Evolutionary conservation across 1,140 invertebrate species (phyloP).

Genomic region (Cataglyphis hispanica): DNA sequence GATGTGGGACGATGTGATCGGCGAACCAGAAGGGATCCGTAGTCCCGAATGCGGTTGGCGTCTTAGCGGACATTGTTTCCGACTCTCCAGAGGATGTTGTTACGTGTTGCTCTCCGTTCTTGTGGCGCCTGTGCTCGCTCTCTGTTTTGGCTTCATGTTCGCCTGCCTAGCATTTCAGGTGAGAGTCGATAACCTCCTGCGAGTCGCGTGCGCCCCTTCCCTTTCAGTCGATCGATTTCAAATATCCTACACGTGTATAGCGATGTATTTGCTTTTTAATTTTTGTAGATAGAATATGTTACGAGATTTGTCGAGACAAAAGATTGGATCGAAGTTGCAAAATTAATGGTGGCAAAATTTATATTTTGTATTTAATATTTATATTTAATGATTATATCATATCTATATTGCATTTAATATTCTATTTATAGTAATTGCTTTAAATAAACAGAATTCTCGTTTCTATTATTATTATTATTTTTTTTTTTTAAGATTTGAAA

Average conservation of each 20-base stretch:
- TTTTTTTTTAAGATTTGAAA: neutral
- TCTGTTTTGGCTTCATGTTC: slow-evolving; percentile 91
- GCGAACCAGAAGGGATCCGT: slow-evolving; percentile 91
- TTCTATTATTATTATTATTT: too few relatives aligned
- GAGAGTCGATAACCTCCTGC: slow-evolving; percentile 75
- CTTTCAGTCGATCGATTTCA: slow-evolving; percentile 34
- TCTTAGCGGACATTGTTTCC: slow-evolving; percentile 90
- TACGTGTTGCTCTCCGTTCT: slow-evolving; percentile 90
- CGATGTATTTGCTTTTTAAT: neutral
- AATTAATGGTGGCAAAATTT: neutral
- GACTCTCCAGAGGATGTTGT: slow-evolving; percentile 89
- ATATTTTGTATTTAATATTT: neutral
- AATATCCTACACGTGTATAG: neutral
- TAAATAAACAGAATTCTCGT: neutral
- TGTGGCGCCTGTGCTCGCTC: slow-evolving; percentile 89
- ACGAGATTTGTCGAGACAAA: neutral
- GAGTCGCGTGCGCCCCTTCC: neutral
- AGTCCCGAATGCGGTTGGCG: slow-evolving; percentile 92
- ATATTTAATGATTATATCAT: neutral
- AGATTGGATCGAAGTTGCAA: neutral
- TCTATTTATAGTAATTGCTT: neutral
- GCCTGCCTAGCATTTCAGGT: slow-evolving; percentile 92
- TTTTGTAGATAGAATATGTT: neutral
- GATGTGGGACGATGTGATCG: slow-evolving; percentile 92
- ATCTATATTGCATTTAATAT: neutral